Conservation (phyloP, 2,888 invertebrate species). For the Cybosia mesomella region DNA sequence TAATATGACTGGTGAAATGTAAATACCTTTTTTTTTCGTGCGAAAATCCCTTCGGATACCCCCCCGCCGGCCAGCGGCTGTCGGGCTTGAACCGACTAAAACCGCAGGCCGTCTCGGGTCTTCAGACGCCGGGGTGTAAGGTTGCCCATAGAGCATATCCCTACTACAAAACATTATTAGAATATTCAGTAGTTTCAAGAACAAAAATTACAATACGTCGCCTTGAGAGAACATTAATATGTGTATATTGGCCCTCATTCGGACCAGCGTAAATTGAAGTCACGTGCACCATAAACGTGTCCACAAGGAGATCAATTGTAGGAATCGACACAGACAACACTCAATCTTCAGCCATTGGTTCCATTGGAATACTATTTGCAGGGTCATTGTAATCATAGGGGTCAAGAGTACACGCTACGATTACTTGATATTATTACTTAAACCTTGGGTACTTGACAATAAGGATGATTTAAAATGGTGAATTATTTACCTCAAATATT, state of each 20-base stretch:
- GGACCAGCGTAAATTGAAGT: slow-evolving; percentile 13
- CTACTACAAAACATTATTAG: background rate
- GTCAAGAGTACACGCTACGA: slow-evolving; percentile 1
- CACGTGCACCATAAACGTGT: slow-evolving; percentile 16
- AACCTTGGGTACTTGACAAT: slow-evolving; percentile 1
- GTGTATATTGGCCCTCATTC: slow-evolving; percentile 11
- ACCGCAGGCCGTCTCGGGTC: no score
- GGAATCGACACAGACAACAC: slow-evolving; percentile 15
- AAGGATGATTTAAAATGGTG: background rate
- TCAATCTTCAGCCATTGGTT: slow-evolving; percentile 7
- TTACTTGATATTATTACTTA: background rate
- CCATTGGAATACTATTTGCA: background rate
- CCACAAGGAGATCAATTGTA: slow-evolving; percentile 13
- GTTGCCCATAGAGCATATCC: no score
- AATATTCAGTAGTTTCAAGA: background rate
- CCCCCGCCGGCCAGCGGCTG: no score
- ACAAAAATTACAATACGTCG: slow-evolving; percentile 6
- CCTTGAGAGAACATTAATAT: slow-evolving; percentile 12
- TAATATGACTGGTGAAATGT: no score
- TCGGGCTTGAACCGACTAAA: no score
- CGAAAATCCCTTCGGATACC: no score
- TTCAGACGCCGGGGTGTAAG: no score
- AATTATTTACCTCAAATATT: background rate
- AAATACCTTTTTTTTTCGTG: no score
- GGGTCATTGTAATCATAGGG: background rate